Conservation (phyloP, 2,888 invertebrate species). For the Tetragnatha montana region DNA sequence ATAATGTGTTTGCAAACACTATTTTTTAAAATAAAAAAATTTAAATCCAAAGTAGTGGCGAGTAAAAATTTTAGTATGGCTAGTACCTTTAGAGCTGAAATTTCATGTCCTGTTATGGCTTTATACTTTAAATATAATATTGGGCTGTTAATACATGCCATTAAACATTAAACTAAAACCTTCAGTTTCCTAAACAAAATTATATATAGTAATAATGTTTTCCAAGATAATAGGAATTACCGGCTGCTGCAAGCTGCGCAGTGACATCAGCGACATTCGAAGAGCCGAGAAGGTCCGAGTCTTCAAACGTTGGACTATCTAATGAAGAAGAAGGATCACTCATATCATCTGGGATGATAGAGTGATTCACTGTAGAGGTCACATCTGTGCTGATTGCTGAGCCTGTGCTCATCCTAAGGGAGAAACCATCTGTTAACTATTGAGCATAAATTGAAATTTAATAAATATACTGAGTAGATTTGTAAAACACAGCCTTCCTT, state of each 20-base stretch:
- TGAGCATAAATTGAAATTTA: background rate
- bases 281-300: slow-evolving; percentile 87
- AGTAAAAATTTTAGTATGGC: no score
- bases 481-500: no score
- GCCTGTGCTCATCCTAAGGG: slow-evolving; percentile 57
- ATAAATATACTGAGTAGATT: background rate
- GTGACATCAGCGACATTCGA: slow-evolving; percentile 91
- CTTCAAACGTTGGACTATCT: slow-evolving; percentile 79
- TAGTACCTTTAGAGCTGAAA: no score
- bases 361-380: slow-evolving; percentile 72
- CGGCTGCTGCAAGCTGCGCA: slow-evolving; percentile 95
- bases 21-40: no score
- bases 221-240: slow-evolving; percentile 77
- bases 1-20: no score
- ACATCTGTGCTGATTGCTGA: slow-evolving; percentile 63
- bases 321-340: slow-evolving; percentile 77
- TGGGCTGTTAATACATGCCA: no score
- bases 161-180: no score
- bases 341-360: slow-evolving; percentile 74
- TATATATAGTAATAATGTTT: no score
- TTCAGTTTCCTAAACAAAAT: no score
- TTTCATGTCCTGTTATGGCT: no score
- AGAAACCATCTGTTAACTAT: background rate
- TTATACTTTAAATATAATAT: no score
- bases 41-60: no score